Conservation (phyloP, 2,888 invertebrate species). For the Shargacucullia verbasci region DNA sequence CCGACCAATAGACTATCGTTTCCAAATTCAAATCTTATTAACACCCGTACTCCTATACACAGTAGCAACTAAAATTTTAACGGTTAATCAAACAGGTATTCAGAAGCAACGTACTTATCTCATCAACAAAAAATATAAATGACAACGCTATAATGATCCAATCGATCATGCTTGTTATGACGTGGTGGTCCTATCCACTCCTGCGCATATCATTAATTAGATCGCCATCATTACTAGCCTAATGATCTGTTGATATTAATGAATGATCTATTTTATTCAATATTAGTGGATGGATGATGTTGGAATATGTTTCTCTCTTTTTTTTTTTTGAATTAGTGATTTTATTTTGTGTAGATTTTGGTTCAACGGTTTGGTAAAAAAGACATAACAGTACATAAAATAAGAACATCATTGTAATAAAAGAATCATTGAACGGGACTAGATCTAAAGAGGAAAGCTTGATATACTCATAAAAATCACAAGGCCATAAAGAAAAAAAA, state of each 20-base stretch:
- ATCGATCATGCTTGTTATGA: slow-evolving; percentile 69
- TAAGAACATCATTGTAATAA: too few relatives aligned
- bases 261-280: slow-evolving; percentile 43
- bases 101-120: slow-evolving; percentile 49
- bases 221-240: slow-evolving; percentile 66
- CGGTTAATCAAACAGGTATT: slow-evolving; percentile 35
- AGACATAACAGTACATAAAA: too few relatives aligned
- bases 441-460: too few relatives aligned
- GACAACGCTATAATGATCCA: slow-evolving; percentile 62
- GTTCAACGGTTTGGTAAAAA: too few relatives aligned
- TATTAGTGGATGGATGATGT: slow-evolving; percentile 19
- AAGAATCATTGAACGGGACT: too few relatives aligned
- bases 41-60: slow-evolving; percentile 11
- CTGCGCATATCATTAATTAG: slow-evolving; percentile 70
- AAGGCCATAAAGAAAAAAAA: too few relatives aligned
- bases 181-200: slow-evolving; percentile 68
- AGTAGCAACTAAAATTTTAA: slow-evolving; percentile 40
- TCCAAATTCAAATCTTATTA: too few relatives aligned
- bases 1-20: too few relatives aligned
- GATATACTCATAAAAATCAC: too few relatives aligned
- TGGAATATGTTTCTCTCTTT: slow-evolving; percentile 7
- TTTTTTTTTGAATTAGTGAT: slow-evolving; percentile 7
- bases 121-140: slow-evolving; percentile 48
- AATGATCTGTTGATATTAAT: slow-evolving; percentile 61
- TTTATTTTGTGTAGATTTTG: too few relatives aligned